Conservation (phyloP, 2,888 invertebrate species). For the Tipula vernalis region DNA sequence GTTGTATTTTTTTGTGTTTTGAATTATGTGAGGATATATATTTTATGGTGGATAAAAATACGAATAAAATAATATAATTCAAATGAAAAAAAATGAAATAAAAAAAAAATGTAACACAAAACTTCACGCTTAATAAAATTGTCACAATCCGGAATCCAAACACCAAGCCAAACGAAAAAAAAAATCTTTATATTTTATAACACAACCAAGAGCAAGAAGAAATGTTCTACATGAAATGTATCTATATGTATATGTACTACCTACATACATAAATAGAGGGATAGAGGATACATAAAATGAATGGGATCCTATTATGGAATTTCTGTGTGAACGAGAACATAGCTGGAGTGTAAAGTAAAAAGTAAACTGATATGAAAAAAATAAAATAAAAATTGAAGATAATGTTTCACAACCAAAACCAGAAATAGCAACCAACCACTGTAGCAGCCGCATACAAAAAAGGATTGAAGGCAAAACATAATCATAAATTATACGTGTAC, state of each 20-base stretch:
- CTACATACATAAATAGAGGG: not conserved
- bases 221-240: not conserved
- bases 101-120: not conserved
- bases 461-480: not conserved
- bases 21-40: not conserved
- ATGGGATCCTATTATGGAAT: not conserved
- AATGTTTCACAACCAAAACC: not conserved
- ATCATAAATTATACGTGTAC: not conserved
- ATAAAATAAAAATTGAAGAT: not conserved
- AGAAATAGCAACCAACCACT: not conserved
- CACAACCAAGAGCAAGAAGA: not conserved
- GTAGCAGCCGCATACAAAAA: not conserved
- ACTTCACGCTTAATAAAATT: not conserved
- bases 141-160: not conserved
- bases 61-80: not conserved
- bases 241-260: not conserved
- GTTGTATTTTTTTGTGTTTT: not conserved
- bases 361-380: not conserved
- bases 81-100: not conserved
- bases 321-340: not conserved
- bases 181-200: not conserved
- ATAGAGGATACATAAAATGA: not conserved
- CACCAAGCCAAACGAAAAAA: not conserved
- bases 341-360: not conserved
- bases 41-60: not conserved